phyloP scores from a whole-genome alignment of 2,888 invertebrate genomes.

The Acholoe squamosa region DNA sequence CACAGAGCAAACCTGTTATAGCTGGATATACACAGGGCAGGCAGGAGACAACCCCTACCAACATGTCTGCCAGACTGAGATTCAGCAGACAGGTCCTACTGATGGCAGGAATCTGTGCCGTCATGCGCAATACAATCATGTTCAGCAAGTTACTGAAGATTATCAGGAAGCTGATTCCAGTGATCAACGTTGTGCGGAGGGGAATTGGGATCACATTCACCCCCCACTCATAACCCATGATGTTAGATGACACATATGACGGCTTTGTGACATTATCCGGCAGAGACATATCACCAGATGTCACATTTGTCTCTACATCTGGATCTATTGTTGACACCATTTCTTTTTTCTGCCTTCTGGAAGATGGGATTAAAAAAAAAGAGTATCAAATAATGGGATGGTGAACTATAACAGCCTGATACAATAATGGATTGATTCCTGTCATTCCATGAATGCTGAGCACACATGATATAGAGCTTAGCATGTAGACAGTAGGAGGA shows the following conservation, averaged over 20 bases:
- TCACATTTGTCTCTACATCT: no score
- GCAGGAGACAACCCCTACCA: conserved; percentile 72
- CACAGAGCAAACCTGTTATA: conserved; percentile 64
- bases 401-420: no score
- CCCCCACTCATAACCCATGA: neutral
- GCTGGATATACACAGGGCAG: conserved; percentile 70
- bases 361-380: no score
- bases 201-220: neutral
- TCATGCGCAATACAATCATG: conserved; percentile 68
- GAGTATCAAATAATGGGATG: no score
- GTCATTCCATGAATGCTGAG: no score
- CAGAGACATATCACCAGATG: no score
- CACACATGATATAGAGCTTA: no score
- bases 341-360: no score
- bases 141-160: conserved; percentile 64
- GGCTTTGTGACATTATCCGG: neutral
- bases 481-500: no score
- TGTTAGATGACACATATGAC: neutral
- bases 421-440: no score
- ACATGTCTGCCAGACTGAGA: conserved; percentile 71
- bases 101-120: conserved; percentile 70
- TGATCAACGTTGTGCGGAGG: neutral
- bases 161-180: conserved; percentile 11
- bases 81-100: conserved; percentile 71
- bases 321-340: no score